Conservation (phyloP, 2,113 vertebrate species). For the Melanerpes aurifrons region DNA sequence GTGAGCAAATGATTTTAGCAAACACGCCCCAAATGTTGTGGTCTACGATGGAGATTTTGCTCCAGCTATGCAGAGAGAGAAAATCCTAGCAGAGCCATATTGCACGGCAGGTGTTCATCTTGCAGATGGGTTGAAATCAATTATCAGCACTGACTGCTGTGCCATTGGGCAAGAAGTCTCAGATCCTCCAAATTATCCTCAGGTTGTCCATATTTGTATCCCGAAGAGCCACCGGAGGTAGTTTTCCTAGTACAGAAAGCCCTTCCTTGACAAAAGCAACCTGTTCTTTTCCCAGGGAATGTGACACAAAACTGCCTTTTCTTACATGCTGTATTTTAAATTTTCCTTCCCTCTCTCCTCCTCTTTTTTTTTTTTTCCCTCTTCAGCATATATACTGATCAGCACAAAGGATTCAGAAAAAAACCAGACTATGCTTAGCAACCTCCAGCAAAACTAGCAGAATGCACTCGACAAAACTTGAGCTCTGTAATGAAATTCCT, state of each 20-base stretch:
- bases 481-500: conserved; percentile 37
- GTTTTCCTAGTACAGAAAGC: not conserved
- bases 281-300: not conserved
- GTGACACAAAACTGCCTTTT: not conserved
- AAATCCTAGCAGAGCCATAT: not conserved
- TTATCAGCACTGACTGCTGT: conserved; percentile 25
- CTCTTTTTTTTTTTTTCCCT: not conserved
- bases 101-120: conserved; percentile 44
- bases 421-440: conserved; percentile 1
- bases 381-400: not conserved
- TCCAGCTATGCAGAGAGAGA: not conserved
- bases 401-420: conserved; percentile 38
- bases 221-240: not conserved
- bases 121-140: conserved; percentile 47
- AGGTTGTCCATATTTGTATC: not conserved
- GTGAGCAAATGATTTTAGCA: not conserved
- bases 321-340: not conserved
- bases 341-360: not conserved
- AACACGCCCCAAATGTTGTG: not conserved
- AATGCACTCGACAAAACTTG: conserved; percentile 47
- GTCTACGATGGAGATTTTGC: not conserved
- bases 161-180: not conserved
- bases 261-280: not conserved
- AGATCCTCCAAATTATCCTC: not conserved
- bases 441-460: conserved; percentile 46